Base-by-base conservation (phyloP, 2,113 vertebrate species). In the Ageneiosus marmoratus region DNA sequence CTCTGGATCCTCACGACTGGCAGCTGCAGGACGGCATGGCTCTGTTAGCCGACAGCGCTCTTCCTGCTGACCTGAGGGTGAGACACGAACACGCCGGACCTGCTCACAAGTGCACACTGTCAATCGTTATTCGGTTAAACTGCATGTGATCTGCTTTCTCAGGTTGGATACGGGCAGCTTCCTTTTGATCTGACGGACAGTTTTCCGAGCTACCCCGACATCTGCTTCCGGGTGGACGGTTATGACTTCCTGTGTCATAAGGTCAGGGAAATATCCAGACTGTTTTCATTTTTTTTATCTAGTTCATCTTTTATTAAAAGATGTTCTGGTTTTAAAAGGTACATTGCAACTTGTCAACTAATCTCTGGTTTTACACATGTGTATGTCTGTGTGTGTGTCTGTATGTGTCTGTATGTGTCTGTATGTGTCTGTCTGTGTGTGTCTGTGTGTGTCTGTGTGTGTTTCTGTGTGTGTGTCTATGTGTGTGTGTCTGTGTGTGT, bases 131-230 rank as follows among this genome's bases (percentile, higher is more conserved):
- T 22, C 18, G 44, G 65, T 55, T 63, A 34, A 83, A 74, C 46
- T 16, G 44, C 11, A 13, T 34, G 37, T 34, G 13, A 60, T 80
- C 7, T 50, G 34, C 44, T 86, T 76, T 56, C 44, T 29, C 80
- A 99, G 97, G 96, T 98, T 65, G 97, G 97, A 80, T 98, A 97
- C 72, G 97, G 96, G 48, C 96, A 98, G 87, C 92, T 99, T 88
- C 98, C 98, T 0, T 99, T 99, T 86, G 95, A 98, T 82, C 94
- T 94, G 86, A 95, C 95, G 0, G 96, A 97, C 67, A 93, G 90
- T 87, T 96, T 98, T 69, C 94, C 93, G 65, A 97, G 95, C 86
- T 98, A 95, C 86, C 95, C 98, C 0, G 98, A 99, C 0, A 91
- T 98, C 79, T 99, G 97, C 89, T 99, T 99, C 93, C 93, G 92